phyloP scores from a whole-genome alignment of 2,888 invertebrate species.

The Ellobium chinense region DNA sequence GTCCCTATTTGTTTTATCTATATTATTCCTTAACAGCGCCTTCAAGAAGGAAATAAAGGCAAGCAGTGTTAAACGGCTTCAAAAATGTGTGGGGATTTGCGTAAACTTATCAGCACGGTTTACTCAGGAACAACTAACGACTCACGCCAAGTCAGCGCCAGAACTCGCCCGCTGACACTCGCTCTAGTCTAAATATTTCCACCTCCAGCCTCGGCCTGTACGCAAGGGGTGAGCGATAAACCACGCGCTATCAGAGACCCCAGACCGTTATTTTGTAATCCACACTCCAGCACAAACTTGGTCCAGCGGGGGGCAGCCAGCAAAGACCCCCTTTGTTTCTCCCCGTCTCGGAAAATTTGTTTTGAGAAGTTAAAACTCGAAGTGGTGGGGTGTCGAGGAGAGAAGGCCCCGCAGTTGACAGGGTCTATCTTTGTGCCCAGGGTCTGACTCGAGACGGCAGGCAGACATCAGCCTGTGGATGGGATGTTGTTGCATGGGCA shows the following conservation, averaged over 20 bases:
- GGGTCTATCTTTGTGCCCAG: background rate
- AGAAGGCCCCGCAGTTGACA: background rate
- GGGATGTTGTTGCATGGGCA: too few species aligned
- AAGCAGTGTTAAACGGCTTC: background rate
- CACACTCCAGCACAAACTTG: background rate
- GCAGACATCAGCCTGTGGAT: too few species aligned
- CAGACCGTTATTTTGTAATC: conserved; percentile 8
- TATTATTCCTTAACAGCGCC: background rate
- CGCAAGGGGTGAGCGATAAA: background rate
- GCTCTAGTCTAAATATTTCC: conserved; percentile 12
- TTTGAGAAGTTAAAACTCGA: background rate
- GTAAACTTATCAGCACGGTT: background rate
- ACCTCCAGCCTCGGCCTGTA: background rate
- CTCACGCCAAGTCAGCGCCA: background rate
- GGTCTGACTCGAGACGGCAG: too few species aligned
- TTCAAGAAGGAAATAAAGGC: background rate
- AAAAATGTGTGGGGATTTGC: background rate
- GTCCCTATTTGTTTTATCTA: background rate
- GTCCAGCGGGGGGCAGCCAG: background rate
- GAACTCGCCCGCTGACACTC: background rate
- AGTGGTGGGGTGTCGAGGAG: background rate
- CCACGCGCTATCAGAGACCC: background rate
- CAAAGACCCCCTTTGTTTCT: conserved; percentile 8
- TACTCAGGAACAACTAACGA: background rate
- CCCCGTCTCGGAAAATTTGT: background rate